Conservation (phyloP, 2,113 vertebrate genomes). For the Fregetta grallaria region DNA sequence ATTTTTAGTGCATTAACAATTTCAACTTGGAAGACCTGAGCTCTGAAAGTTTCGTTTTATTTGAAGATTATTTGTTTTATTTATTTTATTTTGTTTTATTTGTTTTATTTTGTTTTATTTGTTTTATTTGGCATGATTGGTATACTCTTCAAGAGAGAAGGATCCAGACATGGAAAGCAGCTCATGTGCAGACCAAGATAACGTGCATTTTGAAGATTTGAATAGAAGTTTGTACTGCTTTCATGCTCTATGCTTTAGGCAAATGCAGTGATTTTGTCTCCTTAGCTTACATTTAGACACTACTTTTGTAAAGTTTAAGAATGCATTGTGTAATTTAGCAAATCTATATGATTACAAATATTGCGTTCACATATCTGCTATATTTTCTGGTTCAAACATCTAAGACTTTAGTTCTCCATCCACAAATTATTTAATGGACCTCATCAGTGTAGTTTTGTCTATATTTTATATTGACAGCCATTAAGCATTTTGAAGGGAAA, state of each 20-base stretch:
- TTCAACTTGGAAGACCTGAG: not conserved
- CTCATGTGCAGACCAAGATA: not conserved
- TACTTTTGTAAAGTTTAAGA: not conserved
- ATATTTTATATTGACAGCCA: not conserved
- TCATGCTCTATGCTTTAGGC: not conserved
- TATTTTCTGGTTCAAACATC: not conserved
- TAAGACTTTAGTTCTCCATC: not conserved
- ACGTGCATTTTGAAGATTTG: not conserved
- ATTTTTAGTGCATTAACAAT: not conserved
- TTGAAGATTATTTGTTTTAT: not conserved
- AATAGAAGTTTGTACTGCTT: not conserved
- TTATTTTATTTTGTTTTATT: no score
- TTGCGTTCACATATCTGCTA: not conserved
- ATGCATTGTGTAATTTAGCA: not conserved
- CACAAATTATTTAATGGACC: not conserved
- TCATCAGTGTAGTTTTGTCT: not conserved
- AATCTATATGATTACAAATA: not conserved
- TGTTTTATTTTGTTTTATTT: no score
- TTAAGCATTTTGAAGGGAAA: not conserved
- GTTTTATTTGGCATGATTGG: not conserved
- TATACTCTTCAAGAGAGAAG: not conserved
- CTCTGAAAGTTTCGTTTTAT: not conserved
- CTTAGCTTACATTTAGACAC: not conserved
- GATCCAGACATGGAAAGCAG: not conserved
- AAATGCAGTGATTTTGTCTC: not conserved